Evolutionary conservation across 37 sponge, comb jelly and placozoan species (phyloP), one percentile per base, ranked within the genome.

Genomic region (Chondrosia reniformis): DNA sequence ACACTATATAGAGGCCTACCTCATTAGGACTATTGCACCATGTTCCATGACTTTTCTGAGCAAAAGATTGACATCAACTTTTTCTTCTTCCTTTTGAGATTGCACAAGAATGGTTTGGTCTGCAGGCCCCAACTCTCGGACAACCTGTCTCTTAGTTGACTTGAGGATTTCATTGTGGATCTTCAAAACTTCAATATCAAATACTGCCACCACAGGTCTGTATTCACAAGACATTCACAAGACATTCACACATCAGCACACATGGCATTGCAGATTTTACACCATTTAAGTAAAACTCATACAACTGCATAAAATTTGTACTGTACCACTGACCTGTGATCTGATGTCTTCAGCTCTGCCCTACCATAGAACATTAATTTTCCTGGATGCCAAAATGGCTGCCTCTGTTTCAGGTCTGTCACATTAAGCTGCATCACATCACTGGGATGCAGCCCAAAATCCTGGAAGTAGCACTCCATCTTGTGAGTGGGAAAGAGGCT

Each of bases 321-420:
- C 52, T 19, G 52, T 49, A 13, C 52, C 3, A 55, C 85, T 65
- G 41, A 87, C 92, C 99, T 82, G 90, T 99, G 99, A 84, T 99
- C 99, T 19, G 99, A 99, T 31, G 93, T 91, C 86, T 99, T 99
- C 55, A 99, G 77, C 66, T 99, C 99, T 17, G 94, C 90, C 34
- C 97, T 88, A 31, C 89, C 90, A 80, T 99, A 99, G 80, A 67
- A 96, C 57, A 93, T 79, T 25, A 96, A 85, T 13, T 64, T 83
- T 0, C 99, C 99, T 5, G 88, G 91, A 33, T 87, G 80, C 94
- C 94, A 94, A 46, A 66, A 46, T 56, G 85, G 76, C 38, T 86
- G 84, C 43, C 84, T 69, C 28, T 58, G 46, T 24, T 67, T 74
- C 43, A 58, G n/a, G 22, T 61, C 76, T 62, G 58, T 42, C 52